Evolutionary conservation across 2,797 vertebrate species (phyloP), one percentile per base, ranked within the genome.

Genomic region (Nannoperca australis): DNA sequence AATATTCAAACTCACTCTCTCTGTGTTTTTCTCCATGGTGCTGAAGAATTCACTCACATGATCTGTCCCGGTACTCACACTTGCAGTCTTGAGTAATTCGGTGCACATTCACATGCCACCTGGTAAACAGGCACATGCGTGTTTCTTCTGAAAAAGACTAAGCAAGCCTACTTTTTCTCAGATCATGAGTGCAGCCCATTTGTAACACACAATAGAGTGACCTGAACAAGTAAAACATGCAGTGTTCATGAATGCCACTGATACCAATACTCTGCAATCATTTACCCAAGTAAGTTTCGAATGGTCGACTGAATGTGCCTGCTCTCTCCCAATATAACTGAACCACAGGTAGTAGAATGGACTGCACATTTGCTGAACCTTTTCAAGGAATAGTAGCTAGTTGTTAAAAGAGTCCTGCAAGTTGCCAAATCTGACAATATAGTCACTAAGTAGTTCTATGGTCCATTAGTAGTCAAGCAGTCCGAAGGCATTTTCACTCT

Each of bases 1-100:
- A 78, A 82, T 83, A 85, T 84, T 89, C 73, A 81, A 78, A 63
- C 34, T 24, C 36, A 47, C 54, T 74, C 34, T 24, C 36, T 44
- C 54, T 72, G 5, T 38, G 1, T 55, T 24, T 59, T 51, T 59
- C 53, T 72, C 36, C 47, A 44, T 36, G 17, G 50, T 38, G 66
- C 53, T 67, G 47, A 79, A 76, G 58, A 58, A 69, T 64, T 76
- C 71, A 65, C 36, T 72, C 51, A 42, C 53, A 65, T 6, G 51
- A 22, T 81, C 50, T 63, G 45, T 77, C 51, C 36, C 47, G 15
- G 49, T 72, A 59, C 20, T 17, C 54, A 70, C 58, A 32, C 54
- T 77, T 42, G 1, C 18, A 68, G n/a, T 44, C 24, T 18, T 76
- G 38, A 78, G 61, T 70, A 60, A 44, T 45, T 51, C 32, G 36